These are phyloP conservation scores for Phalera bucephala DNA, from an alignment of 2,888 invertebrate species.

Conservation along the genomic window DNA sequence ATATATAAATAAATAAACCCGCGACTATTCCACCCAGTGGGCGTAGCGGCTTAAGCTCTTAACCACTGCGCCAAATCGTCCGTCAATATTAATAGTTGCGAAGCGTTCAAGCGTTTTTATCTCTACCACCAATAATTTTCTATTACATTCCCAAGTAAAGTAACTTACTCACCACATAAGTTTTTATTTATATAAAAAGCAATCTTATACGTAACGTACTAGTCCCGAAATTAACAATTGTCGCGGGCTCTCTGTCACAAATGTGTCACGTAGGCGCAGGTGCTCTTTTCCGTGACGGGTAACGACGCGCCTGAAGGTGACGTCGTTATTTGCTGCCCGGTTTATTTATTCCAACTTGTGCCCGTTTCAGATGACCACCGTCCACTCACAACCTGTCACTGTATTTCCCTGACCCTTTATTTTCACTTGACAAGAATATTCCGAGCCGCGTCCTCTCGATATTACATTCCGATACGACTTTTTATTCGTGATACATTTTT, in stretches of 20 bases:
- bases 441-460: conserved; percentile 69
- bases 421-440: conserved; percentile 82
- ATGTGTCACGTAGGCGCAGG: conserved; percentile 61
- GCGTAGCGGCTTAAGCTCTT: too few species aligned
- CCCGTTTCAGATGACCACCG: conserved; percentile 72
- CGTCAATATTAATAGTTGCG: too few species aligned
- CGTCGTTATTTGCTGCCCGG: conserved; percentile 64
- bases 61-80: too few species aligned
- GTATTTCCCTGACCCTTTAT: conserved; percentile 78
- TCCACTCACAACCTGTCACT: conserved; percentile 78
- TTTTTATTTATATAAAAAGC: too few species aligned
- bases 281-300: conserved; percentile 56
- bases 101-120: too few species aligned
- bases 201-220: background rate
- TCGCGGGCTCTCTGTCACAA: conserved; percentile 53
- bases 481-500: conserved; percentile 81
- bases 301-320: conserved; percentile 61
- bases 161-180: too few species aligned
- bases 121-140: too few species aligned
- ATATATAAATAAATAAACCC: too few species aligned
- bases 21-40: too few species aligned
- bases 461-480: conserved; percentile 80
- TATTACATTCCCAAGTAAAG: too few species aligned
- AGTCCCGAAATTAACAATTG: conserved; percentile 52
- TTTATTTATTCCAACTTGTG: conserved; percentile 77